Evolutionary conservation across 2,888 invertebrate genomes (phyloP).

Genomic region (Drosophila birchii): DNA sequence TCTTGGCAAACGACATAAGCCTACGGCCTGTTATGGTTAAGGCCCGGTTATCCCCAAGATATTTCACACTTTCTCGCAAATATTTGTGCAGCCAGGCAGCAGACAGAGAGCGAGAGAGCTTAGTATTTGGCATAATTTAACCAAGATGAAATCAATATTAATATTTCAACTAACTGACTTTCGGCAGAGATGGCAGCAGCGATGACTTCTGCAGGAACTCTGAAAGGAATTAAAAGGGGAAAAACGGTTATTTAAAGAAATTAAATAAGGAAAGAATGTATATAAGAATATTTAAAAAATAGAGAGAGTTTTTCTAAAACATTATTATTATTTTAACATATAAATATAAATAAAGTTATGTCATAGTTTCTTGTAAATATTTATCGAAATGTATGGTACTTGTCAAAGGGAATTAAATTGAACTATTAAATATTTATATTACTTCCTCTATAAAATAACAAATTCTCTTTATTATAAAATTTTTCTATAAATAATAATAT

Average conservation of each 20-base stretch:
- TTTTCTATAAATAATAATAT: neutral
- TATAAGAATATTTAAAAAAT: neutral
- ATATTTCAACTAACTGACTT: conserved; percentile 15
- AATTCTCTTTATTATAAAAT: neutral
- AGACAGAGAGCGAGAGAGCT: neutral
- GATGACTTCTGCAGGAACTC: neutral
- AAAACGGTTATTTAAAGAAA: neutral
- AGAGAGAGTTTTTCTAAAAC: too few species aligned
- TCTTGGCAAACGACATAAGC: conserved; percentile 13
- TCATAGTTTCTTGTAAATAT: too few species aligned
- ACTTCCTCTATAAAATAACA: too few species aligned
- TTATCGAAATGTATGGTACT: too few species aligned
- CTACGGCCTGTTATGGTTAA: conserved; percentile 6
- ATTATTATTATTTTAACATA: neutral
- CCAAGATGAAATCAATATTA: conserved; percentile 19
- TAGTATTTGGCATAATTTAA: conserved; percentile 17
- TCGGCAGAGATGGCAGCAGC: neutral
- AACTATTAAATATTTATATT: neutral
- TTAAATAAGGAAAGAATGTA: neutral
- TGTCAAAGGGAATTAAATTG: neutral
- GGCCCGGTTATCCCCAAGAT: conserved; percentile 3
- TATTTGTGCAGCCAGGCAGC: conserved; percentile 14
- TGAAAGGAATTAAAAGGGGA: neutral
- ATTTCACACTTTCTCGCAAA: conserved; percentile 29
- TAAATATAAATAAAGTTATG: too few species aligned